Evolutionary conservation across 2,797 vertebrate genomes (phyloP).

Genomic region (Sebastes flavidus): DNA sequence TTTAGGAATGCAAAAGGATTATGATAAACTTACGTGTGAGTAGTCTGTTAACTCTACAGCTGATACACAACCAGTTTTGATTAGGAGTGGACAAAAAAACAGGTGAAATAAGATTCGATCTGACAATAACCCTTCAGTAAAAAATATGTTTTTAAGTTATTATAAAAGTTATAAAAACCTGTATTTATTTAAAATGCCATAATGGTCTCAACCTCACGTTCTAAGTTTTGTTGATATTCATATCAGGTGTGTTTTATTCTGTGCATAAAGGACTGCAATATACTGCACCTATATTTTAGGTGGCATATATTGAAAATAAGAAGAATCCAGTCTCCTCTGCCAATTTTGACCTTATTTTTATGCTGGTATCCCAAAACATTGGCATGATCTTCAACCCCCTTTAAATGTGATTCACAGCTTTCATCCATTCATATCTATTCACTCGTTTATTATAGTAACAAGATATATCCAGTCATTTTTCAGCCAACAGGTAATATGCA

Average conservation of each 20-base stretch:
- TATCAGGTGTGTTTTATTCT: background rate
- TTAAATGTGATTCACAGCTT: background rate
- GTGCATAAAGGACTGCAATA: background rate
- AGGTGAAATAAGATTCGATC: background rate
- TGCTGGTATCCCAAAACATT: background rate
- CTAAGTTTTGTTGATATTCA: background rate
- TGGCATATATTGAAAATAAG: background rate
- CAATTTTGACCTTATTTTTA: background rate
- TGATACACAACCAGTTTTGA: background rate
- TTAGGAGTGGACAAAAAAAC: background rate
- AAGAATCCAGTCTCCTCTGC: background rate
- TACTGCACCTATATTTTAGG: background rate
- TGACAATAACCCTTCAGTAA: background rate
- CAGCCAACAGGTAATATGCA: constrained; percentile 32
- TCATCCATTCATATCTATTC: background rate
- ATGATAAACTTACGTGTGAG: background rate
- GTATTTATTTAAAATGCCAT: background rate
- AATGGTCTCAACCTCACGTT: background rate
- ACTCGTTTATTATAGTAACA: background rate
- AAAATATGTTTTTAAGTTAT: background rate
- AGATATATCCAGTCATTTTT: background rate
- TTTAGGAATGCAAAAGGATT: background rate
- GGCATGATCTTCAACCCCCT: background rate
- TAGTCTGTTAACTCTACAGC: background rate
- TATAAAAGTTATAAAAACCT: background rate